These are phyloP conservation scores for Oncorhynchus nerka DNA, from an alignment of 2,113 vertebrate species.

Conservation along the genomic window DNA sequence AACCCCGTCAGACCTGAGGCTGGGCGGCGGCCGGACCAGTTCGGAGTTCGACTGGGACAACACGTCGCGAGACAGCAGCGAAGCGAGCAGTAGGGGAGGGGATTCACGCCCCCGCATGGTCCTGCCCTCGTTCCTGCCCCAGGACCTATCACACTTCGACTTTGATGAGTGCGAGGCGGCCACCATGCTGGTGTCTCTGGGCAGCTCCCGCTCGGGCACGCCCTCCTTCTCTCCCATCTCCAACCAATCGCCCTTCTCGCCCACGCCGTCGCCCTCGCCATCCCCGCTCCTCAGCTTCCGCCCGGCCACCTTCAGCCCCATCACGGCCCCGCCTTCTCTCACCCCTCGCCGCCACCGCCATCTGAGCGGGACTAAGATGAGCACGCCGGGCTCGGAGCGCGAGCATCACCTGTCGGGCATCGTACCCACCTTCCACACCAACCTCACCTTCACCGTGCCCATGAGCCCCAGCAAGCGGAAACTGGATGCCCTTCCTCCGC, in stretches of 20 bases:
- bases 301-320: conserved; percentile 88
- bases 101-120: conserved; percentile 83
- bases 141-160: conserved; percentile 86
- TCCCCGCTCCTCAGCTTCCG: conserved; percentile 87
- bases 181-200: conserved; percentile 87
- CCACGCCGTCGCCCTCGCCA: conserved; percentile 84
- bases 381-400: conserved; percentile 57
- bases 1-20: conserved; percentile 73
- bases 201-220: conserved; percentile 85
- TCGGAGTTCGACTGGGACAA: conserved; percentile 92
- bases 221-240: conserved; percentile 87
- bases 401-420: conserved; percentile 86
- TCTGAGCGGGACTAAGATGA: conserved; percentile 82
- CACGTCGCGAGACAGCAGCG: conserved; percentile 83
- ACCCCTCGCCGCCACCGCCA: conserved; percentile 76
- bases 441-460: conserved; percentile 89
- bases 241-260: conserved; percentile 91
- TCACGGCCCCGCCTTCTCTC: conserved; percentile 78
- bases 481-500: conserved; percentile 69
- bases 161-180: conserved; percentile 92
- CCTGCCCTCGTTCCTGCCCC: conserved; percentile 68
- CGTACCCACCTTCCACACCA: conserved; percentile 85
- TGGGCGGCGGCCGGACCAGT: conserved; percentile 73
- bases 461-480: conserved; percentile 90
- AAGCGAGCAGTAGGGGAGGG: conserved; percentile 85